These are phyloP conservation scores for Imbricaverruca yamaguchii DNA, from an alignment of 2,888 invertebrate genomes.

Conservation along the genomic window DNA sequence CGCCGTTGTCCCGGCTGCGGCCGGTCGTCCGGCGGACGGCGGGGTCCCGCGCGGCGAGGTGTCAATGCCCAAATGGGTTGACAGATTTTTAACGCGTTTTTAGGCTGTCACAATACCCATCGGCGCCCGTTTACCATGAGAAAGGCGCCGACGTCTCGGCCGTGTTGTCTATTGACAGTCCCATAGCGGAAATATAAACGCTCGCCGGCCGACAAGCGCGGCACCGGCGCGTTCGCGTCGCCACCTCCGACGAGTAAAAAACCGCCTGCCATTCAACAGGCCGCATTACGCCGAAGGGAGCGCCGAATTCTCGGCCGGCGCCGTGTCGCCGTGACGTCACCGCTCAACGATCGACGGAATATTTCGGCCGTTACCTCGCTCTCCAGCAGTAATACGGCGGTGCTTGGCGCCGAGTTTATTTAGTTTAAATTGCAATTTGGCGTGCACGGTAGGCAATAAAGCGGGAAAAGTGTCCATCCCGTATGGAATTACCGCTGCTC, in stretches of 20 bases:
- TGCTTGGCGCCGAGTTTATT: constrained; percentile 17
- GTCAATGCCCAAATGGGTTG: constrained; percentile 18
- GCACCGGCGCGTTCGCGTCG: background rate
- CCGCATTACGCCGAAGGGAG: background rate
- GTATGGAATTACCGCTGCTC: constrained; percentile 10
- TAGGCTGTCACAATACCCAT: constrained; percentile 10
- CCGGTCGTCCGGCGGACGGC: background rate
- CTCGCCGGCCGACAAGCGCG: background rate
- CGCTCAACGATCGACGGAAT: background rate
- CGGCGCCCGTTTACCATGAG: constrained; percentile 11
- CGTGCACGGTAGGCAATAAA: constrained; percentile 21
- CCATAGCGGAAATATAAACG: constrained; percentile 20
- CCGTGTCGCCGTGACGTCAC: background rate
- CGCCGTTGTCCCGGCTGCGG: background rate
- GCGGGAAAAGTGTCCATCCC: constrained; percentile 16
- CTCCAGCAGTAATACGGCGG: constrained; percentile 8
- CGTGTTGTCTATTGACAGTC: constrained; percentile 17
- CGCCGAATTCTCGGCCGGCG: background rate
- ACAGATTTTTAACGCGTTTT: constrained; percentile 21
- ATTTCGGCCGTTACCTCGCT: constrained; percentile 13
- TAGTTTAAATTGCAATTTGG: constrained; percentile 22
- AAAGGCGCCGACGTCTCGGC: background rate
- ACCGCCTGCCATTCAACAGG: background rate
- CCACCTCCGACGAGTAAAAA: background rate
- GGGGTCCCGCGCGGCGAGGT: background rate